A percentile compares a stretch with the other conserved stretches of the same genome.
phyloP scores from a whole-genome alignment of 2,797 vertebrate species.

The Oreochromis mossambicus region DNA sequence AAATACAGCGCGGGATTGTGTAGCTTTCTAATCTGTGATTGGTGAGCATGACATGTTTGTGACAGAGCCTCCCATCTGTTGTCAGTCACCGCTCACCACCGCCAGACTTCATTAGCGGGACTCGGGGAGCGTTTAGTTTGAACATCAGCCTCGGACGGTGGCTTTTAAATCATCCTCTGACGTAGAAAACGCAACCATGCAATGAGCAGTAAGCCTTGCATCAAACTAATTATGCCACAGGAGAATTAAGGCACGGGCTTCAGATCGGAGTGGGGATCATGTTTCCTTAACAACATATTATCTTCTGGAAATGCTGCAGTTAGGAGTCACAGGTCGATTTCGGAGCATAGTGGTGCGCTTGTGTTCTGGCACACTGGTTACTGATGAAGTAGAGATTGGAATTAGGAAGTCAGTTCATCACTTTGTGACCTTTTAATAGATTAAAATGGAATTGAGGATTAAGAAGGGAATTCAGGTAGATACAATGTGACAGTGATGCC shows the following conservation, averaged over 20 bases:
- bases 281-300: background rate
- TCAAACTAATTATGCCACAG: conserved; percentile 43
- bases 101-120: conserved; percentile 29
- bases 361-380: background rate
- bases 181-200: background rate
- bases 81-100: conserved; percentile 14
- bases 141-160: background rate
- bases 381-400: background rate
- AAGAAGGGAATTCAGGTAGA: background rate
- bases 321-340: background rate
- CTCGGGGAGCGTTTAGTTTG: background rate
- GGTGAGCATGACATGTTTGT: conserved; percentile 14
- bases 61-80: conserved; percentile 39
- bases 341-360: background rate
- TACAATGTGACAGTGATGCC: background rate
- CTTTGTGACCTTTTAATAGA: conserved; percentile 17
- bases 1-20: background rate
- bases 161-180: background rate
- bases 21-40: conserved; percentile 17
- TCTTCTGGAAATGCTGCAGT: background rate
- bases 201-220: background rate
- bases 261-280: background rate
- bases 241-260: conserved; percentile 9
- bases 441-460: background rate
- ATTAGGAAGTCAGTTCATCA: background rate